phyloP scores from a whole-genome alignment of 2,113 vertebrate species.

The Lophius piscatorius region DNA sequence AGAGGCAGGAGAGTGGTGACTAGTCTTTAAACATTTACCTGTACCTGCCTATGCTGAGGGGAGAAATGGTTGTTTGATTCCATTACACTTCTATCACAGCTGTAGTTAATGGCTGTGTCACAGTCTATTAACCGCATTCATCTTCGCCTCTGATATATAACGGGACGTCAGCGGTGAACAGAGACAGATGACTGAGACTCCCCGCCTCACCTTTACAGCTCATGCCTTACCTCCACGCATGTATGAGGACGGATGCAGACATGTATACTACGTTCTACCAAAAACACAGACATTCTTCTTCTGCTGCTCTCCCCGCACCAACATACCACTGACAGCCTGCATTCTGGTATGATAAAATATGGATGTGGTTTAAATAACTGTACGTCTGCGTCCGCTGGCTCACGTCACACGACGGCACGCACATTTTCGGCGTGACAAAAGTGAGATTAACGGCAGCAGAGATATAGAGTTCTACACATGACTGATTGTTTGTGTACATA shows the following conservation, averaged over 20 bases:
- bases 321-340: constrained; percentile 38
- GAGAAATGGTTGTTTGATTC: constrained; percentile 79
- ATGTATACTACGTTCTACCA: constrained; percentile 8
- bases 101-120: constrained; percentile 85
- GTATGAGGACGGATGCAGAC: constrained; percentile 6
- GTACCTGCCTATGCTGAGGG: constrained; percentile 57
- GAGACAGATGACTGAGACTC: constrained; percentile 79
- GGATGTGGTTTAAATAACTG: constrained; percentile 54
- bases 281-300: constrained; percentile 38
- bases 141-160: constrained; percentile 81
- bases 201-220: constrained; percentile 55
- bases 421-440: constrained; percentile 48
- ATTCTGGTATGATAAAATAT: constrained; percentile 32
- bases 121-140: constrained; percentile 85
- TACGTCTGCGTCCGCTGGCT: constrained; percentile 48
- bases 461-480: constrained; percentile 6
- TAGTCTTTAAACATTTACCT: constrained; percentile 80
- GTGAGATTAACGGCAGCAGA: constrained; percentile 19
- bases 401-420: constrained; percentile 45
- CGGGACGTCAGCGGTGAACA: constrained; percentile 75
- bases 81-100: constrained; percentile 83
- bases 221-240: constrained; percentile 56
- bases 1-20: constrained; percentile 26
- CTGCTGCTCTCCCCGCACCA: constrained; percentile 9
- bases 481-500: not conserved